Conservation (phyloP, 2,888 invertebrate species). For the Beris chalybata region DNA sequence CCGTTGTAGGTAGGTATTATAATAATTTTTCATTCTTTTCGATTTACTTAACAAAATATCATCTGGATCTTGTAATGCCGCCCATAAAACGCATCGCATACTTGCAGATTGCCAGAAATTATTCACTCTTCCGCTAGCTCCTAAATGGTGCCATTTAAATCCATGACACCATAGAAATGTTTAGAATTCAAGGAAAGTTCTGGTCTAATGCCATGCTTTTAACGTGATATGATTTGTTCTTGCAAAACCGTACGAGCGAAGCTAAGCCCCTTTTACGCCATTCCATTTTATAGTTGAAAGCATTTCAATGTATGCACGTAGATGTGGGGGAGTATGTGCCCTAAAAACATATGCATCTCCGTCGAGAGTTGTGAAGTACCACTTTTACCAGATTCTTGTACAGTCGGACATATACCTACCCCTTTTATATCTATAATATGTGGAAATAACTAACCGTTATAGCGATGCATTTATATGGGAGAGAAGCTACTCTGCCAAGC, state of each 20-base stretch:
- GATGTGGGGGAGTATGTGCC: no score
- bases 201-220: constrained; percentile 1
- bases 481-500: constrained; percentile 1
- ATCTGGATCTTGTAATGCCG: no score
- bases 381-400: no score
- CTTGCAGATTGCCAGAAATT: no score
- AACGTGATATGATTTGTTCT: constrained; percentile 30
- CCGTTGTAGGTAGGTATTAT: no score
- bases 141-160: constrained; percentile 21
- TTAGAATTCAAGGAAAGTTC: constrained; percentile 23
- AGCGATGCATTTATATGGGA: not conserved
- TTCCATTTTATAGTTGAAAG: not conserved
- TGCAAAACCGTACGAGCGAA: constrained; percentile 13
- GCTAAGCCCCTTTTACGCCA: constrained; percentile 10
- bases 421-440: not conserved
- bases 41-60: no score
- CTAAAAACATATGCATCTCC: no score
- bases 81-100: no score
- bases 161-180: constrained; percentile 27
- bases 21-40: no score
- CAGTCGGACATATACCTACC: not conserved
- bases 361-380: no score
- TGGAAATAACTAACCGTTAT: not conserved
- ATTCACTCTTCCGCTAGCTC: not conserved
- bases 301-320: no score